Evolutionary conservation across 2,113 vertebrate genomes (phyloP).

Genomic region (Anolis sagrei): DNA sequence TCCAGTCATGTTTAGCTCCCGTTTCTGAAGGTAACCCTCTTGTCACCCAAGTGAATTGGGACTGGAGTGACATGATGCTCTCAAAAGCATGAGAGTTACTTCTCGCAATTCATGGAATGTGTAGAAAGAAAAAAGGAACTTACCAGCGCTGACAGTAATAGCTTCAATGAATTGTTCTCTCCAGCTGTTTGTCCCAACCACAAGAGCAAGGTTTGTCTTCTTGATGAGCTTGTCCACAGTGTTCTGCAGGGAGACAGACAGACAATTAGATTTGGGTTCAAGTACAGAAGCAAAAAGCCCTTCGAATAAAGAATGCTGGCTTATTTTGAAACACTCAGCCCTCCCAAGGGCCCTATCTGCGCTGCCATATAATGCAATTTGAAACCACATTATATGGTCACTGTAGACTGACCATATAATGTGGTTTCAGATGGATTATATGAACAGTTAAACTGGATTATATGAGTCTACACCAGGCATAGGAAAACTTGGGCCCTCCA

Average conservation of each 20-base stretch:
- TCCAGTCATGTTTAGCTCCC: neutral
- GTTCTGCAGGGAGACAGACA: slow-evolving; percentile 78
- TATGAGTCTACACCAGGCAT: too few relatives aligned
- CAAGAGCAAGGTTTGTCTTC: slow-evolving; percentile 96
- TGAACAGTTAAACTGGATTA: too few relatives aligned
- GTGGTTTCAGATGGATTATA: too few relatives aligned
- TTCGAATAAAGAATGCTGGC: too few relatives aligned
- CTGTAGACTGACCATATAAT: too few relatives aligned
- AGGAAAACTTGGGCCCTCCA: too few relatives aligned
- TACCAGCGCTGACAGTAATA: slow-evolving; percentile 96
- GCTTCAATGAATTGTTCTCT: slow-evolving; percentile 96
- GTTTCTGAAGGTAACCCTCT: neutral
- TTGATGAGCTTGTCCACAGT: slow-evolving; percentile 98
- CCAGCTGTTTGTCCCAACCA: slow-evolving; percentile 97
- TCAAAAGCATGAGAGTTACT: fast-evolving
- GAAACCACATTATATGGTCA: too few relatives aligned
- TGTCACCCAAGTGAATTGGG: slow-evolving; percentile 1
- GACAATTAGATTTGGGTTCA: neutral
- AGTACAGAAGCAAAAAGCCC: slow-evolving; percentile 30
- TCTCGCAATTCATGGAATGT: neutral
- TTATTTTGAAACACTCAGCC: slow-evolving; percentile 43
- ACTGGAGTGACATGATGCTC: neutral
- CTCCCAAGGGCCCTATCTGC: slow-evolving; percentile 15
- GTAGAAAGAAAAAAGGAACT: slow-evolving; percentile 66
- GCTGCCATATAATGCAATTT: too few relatives aligned